These are phyloP conservation scores for Atethmia centrago DNA, from an alignment of 2,888 invertebrate genomes.

Conservation along the genomic window DNA sequence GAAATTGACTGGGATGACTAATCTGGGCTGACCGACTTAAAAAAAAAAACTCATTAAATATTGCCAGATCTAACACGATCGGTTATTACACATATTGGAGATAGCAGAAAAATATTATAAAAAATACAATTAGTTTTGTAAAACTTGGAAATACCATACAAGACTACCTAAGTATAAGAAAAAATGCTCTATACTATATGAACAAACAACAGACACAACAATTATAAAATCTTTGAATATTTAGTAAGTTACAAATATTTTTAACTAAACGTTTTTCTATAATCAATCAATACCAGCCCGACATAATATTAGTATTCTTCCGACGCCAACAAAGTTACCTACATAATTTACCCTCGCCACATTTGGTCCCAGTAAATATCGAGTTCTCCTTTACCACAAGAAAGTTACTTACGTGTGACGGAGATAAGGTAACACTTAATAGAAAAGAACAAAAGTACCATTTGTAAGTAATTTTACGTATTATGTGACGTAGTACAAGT, in stretches of 20 bases:
- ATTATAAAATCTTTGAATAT: constrained; percentile 6
- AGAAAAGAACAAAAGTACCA: constrained; percentile 32
- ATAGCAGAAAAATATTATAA: not conserved
- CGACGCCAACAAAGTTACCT: constrained; percentile 39
- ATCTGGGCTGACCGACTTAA: not conserved
- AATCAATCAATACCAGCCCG: constrained; percentile 15
- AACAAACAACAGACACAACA: not conserved
- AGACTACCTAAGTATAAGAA: not conserved
- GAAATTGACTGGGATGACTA: not conserved
- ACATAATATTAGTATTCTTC: constrained; percentile 57
- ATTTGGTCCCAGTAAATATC: constrained; percentile 61
- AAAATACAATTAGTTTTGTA: not conserved
- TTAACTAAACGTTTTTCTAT: not conserved
- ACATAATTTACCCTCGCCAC: constrained; percentile 54
- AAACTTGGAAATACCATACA: not conserved
- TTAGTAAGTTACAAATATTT: constrained; percentile 5
- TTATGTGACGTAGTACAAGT: not conserved
- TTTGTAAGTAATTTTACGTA: not conserved
- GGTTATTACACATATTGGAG: not conserved
- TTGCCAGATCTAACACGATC: not conserved
- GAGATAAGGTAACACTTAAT: constrained; percentile 18
- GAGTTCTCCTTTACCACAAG: constrained; percentile 54
- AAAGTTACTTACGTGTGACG: constrained; percentile 58
- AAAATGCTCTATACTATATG: not conserved
- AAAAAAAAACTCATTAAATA: not conserved